These are phyloP conservation scores for Acanthosepion esculentum DNA, from an alignment of 2,888 invertebrate species.

Conservation along the genomic window DNA sequence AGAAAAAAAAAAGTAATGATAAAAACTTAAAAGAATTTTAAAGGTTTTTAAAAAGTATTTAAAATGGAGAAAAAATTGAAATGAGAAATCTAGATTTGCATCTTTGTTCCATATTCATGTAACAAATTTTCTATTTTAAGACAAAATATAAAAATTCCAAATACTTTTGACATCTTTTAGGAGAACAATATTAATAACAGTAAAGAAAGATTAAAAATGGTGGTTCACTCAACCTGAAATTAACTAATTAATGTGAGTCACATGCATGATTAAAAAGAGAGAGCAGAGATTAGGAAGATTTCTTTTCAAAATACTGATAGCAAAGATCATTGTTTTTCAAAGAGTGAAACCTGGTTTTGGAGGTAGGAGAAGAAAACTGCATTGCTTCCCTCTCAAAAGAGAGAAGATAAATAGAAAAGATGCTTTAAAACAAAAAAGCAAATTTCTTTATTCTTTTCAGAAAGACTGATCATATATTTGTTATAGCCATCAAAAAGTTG, in stretches of 20 bases:
- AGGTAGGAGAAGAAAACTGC: background rate
- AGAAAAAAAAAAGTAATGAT: too few species aligned
- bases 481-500: background rate
- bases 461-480: background rate
- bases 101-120: too few species aligned
- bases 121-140: too few species aligned
- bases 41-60: too few species aligned
- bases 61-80: too few species aligned
- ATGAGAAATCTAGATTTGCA: too few species aligned
- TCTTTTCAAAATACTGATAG: background rate
- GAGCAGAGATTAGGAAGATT: background rate
- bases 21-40: too few species aligned
- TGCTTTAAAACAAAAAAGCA: background rate
- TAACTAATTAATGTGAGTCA: background rate
- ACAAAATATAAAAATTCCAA: background rate
- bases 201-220: background rate
- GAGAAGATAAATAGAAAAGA: background rate
- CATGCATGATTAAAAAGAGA: background rate
- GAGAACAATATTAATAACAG: background rate
- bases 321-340: background rate
- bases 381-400: background rate
- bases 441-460: background rate
- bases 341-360: background rate
- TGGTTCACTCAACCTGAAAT: background rate
- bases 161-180: background rate